Evolutionary conservation across 1,140 invertebrate genomes (phyloP), one percentile per base, ranked within the genome.

Genomic region (Scaptomyza montana): DNA sequence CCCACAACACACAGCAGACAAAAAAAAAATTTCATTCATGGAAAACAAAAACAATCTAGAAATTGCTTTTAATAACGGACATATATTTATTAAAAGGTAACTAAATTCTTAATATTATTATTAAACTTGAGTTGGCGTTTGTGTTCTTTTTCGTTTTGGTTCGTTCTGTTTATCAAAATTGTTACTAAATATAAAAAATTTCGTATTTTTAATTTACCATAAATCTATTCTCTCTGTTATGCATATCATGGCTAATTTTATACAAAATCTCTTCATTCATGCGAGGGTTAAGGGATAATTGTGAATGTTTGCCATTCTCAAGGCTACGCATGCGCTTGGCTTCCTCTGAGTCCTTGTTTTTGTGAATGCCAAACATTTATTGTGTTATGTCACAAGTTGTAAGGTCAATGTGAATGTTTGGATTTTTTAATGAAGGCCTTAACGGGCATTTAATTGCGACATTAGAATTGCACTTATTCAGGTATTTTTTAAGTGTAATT

Each of bases 1-100:
- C 25, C 28, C 46, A 57, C 56, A 61, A 60, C 50, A 74, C 55
- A 75, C 66, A 59, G 67, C 61, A 67, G 77, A 45, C 68, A 77
- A 33, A 33, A 50, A 33, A 50, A 80, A 70, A 67, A 49, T 69
- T 75, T 89, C 85, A 89, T 90, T 91, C 89, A 91, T 91, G 90
- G 90, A 90, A 90, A 91, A 91, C 80, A 90, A 91, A 91, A 91
- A 90, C 69, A 90, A 91, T 79, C 81, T 91, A 76, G 90, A 91
- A 87, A 91, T 91, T 82, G 90, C 90, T 66, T 91, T 91, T 90
- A 91, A 91, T 90, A 91, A 91, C 85, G 90, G 90, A 80, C 91
- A 91, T 91, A 90, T 91, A 72, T 91, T 91, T 89, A 91, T 89
- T 76, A 91, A 91, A 91, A 91, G 90, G 90, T 91, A 91, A 75